These are phyloP conservation scores for Drosophila imparisetae DNA, from an alignment of 2,888 invertebrate genomes.

Conservation along the genomic window DNA sequence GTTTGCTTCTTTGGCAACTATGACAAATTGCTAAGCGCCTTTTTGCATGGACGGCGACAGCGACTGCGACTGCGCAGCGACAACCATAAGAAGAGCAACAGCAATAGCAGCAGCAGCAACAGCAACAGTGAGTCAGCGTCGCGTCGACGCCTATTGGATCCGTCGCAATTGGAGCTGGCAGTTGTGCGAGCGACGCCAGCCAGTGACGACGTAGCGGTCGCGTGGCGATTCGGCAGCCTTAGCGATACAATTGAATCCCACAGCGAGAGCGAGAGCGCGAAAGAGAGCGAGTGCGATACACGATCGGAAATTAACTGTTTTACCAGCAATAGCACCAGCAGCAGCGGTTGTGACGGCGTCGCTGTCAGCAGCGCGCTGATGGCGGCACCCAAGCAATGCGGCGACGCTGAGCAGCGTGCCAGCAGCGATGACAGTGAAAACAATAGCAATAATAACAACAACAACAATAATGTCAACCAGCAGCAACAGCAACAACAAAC, in stretches of 20 bases:
- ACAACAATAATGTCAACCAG: slow-evolving; percentile 41
- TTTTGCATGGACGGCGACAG: slow-evolving; percentile 46
- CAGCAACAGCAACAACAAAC: slow-evolving; percentile 41
- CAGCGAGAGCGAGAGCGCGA: slow-evolving; percentile 12
- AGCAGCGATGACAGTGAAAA: slow-evolving; percentile 53
- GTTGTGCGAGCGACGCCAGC: slow-evolving; percentile 60
- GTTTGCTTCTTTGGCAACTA: slow-evolving; percentile 48
- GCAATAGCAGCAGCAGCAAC: not conserved
- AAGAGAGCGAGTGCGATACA: slow-evolving; percentile 17
- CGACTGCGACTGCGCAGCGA: slow-evolving; percentile 45
- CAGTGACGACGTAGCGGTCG: slow-evolving; percentile 67
- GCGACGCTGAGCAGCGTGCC: slow-evolving; percentile 40
- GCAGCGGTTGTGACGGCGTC: slow-evolving; percentile 11
- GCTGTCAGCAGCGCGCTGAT: slow-evolving; percentile 42
- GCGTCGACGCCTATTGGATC: slow-evolving; percentile 40
- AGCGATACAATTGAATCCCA: slow-evolving; percentile 12
- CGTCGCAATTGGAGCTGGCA: slow-evolving; percentile 49
- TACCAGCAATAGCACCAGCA: slow-evolving; percentile 13
- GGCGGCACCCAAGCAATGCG: slow-evolving; percentile 55
- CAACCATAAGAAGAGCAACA: slow-evolving; percentile 18
- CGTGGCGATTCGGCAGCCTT: slow-evolving; percentile 40
- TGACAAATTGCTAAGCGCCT: slow-evolving; percentile 58
- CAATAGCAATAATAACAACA: slow-evolving; percentile 33
- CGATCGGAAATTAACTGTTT: slow-evolving; percentile 38
- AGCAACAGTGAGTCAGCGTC: slow-evolving; percentile 33